Conservation (phyloP, 1,140 invertebrate genomes). For the Meloidogyne chitwoodi region DNA sequence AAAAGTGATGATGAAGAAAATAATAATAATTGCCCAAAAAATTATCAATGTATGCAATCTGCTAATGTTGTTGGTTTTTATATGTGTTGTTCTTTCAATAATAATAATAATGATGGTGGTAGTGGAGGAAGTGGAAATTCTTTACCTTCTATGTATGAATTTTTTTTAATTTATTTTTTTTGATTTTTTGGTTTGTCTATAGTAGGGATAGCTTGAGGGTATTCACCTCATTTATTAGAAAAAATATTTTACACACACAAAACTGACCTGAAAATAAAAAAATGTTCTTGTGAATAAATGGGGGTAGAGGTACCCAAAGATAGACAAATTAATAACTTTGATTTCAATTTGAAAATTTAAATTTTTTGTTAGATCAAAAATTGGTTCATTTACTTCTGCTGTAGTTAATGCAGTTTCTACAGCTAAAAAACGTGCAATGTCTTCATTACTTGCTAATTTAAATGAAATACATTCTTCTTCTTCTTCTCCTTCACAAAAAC, state of each 20-base stretch:
- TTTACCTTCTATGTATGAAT: not conserved
- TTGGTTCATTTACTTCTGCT: constrained; percentile 16
- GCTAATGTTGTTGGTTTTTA: constrained; percentile 54
- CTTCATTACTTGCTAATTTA: constrained; percentile 11
- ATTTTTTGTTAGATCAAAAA: not conserved
- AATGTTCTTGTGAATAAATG: no score
- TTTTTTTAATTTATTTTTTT: not conserved
- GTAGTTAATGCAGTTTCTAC: constrained; percentile 9
- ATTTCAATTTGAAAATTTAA: no score
- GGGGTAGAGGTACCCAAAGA: no score
- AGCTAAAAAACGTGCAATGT: constrained; percentile 15
- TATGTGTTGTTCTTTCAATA: constrained; percentile 50
- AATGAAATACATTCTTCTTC: constrained; percentile 2
- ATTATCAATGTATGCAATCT: constrained; percentile 47
- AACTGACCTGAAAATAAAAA: no score
- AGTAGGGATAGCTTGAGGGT: no score
- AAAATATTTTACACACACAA: no score
- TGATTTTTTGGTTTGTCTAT: not conserved
- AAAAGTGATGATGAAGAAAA: not conserved
- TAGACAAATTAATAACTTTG: no score
- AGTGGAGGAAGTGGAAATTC: not conserved
- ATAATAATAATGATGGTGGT: not conserved
- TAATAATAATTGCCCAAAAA: constrained; percentile 46
- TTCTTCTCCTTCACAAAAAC: constrained; percentile 6
- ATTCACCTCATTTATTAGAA: no score